Evolutionary conservation across 2,797 vertebrate species (phyloP).

Genomic region (Halcyon badia): DNA sequence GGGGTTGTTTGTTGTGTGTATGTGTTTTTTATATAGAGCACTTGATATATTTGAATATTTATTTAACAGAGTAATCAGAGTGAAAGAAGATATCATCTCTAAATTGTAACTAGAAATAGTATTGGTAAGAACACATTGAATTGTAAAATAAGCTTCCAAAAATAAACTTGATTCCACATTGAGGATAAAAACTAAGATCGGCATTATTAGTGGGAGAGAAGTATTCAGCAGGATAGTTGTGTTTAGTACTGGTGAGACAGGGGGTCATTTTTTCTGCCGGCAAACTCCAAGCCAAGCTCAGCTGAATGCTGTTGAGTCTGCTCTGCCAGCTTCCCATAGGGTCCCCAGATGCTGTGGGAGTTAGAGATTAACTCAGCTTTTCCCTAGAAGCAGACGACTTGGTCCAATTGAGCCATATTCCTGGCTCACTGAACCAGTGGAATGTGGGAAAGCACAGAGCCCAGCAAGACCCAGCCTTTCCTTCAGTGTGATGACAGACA

Average conservation of each 20-base stretch:
- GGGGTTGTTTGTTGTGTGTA: background rate
- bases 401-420: rapidly evolving
- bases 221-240: rapidly evolving
- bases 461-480: background rate
- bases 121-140: conserved; percentile 25
- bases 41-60: conserved; percentile 74
- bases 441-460: background rate
- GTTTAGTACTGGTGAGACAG: background rate
- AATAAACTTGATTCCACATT: background rate
- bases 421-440: background rate
- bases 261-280: background rate
- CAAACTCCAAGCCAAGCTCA: background rate
- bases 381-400: background rate
- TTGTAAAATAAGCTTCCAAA: conserved; percentile 45
- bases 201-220: background rate
- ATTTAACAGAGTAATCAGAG: conserved; percentile 63
- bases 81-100: conserved; percentile 34
- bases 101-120: conserved; percentile 32
- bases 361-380: background rate
- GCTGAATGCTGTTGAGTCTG: background rate
- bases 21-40: conserved; percentile 46
- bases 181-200: background rate
- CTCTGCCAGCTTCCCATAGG: background rate
- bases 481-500: background rate
- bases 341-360: background rate